Conservation (phyloP, 64 coral and sea anemone species). For the Anthopleura sola region DNA sequence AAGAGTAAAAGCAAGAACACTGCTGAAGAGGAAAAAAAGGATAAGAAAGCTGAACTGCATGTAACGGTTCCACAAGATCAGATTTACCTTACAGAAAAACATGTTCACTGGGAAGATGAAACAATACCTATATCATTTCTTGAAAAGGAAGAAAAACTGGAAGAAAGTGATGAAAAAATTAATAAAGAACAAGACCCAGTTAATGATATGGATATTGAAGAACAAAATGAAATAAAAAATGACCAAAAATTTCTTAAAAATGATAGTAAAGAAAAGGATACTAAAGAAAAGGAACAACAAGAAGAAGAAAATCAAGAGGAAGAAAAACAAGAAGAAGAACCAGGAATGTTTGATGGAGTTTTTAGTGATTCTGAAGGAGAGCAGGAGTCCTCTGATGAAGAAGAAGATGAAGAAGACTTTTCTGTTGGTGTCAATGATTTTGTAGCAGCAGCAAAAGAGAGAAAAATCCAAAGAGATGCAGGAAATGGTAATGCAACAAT, state of each 20-base stretch:
- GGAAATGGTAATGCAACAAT: constrained; percentile 29
- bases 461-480: constrained; percentile 21
- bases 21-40: neutral
- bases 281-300: constrained; percentile 4
- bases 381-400: constrained; percentile 61
- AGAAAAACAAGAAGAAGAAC: constrained; percentile 56
- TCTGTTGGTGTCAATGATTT: constrained; percentile 58
- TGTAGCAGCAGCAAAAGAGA: constrained; percentile 41
- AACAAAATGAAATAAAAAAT: neutral
- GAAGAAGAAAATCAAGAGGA: constrained; percentile 43
- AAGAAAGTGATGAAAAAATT: neutral
- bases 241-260: neutral
- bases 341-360: constrained; percentile 75
- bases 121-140: neutral
- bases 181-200: neutral
- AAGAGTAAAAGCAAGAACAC: neutral
- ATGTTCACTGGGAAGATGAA: constrained; percentile 31
- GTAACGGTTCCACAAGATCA: neutral
- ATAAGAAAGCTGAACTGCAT: neutral
- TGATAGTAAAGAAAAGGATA: constrained; percentile 13
- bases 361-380: constrained; percentile 86
- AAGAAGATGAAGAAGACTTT: constrained; percentile 60
- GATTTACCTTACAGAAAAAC: constrained; percentile 9
- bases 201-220: neutral
- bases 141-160: neutral